These are phyloP conservation scores for Chloebia gouldiae DNA, from an alignment of 2,113 vertebrate genomes.

Conservation along the genomic window DNA sequence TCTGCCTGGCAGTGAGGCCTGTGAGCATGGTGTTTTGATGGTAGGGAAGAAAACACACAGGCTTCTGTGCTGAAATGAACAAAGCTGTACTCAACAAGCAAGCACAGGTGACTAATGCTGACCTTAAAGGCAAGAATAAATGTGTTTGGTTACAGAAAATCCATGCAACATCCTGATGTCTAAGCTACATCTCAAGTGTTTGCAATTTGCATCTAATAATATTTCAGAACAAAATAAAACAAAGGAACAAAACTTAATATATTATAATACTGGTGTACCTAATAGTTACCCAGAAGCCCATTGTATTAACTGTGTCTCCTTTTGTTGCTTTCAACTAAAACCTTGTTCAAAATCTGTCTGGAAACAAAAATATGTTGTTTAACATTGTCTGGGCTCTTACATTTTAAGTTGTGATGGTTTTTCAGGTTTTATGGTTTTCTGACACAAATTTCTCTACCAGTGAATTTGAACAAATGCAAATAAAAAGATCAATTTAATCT, in stretches of 20 bases:
- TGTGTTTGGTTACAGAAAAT: neutral
- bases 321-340: neutral
- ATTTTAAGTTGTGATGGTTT: neutral
- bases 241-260: neutral
- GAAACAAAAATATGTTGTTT: neutral
- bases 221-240: neutral
- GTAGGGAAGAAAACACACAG: neutral
- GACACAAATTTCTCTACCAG: neutral
- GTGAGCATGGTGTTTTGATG: rapidly evolving
- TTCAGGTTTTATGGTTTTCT: neutral
- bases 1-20: neutral
- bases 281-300: neutral
- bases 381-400: neutral
- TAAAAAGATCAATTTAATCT: neutral
- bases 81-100: neutral
- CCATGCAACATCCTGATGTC: neutral
- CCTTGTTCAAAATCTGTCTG: neutral
- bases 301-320: neutral
- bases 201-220: neutral
- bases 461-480: neutral
- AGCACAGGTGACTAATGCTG: neutral
- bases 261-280: neutral
- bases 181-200: neutral
- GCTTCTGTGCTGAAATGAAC: neutral
- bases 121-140: neutral